These are phyloP conservation scores for Hydroisotoma schaefferi DNA, from an alignment of 2,888 invertebrate genomes.

Conservation along the genomic window DNA sequence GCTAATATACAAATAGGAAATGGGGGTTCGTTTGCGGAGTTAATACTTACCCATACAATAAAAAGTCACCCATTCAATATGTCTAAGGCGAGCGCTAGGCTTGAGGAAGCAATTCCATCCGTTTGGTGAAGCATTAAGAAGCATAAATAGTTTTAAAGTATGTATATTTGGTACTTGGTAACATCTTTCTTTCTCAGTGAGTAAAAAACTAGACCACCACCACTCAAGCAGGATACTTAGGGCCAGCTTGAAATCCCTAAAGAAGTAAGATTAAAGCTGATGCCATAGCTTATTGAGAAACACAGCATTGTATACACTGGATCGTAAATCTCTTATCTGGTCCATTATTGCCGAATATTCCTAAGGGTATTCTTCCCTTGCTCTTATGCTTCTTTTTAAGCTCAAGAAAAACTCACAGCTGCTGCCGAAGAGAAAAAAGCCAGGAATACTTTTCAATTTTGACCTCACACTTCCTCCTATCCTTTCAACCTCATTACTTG, in stretches of 20 bases:
- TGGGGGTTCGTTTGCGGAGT: no score
- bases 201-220: constrained; percentile 1
- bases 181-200: background rate
- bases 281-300: constrained; percentile 13
- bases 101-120: background rate
- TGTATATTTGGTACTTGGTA: constrained; percentile 2
- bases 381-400: background rate
- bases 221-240: background rate
- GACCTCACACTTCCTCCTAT: background rate
- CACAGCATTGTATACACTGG: constrained; percentile 8
- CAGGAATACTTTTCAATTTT: background rate
- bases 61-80: no score
- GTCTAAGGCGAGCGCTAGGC: no score
- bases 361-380: constrained; percentile 5
- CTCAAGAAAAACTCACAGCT: constrained; percentile 1
- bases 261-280: background rate
- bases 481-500: background rate
- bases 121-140: background rate
- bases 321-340: constrained; percentile 21
- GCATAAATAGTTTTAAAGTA: background rate
- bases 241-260: background rate
- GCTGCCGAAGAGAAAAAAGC: no score
- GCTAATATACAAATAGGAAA: no score
- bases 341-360: constrained; percentile 18
- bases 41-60: no score